Conservation (phyloP, 2,797 vertebrate species). For the Rhyacichthys aspro region DNA sequence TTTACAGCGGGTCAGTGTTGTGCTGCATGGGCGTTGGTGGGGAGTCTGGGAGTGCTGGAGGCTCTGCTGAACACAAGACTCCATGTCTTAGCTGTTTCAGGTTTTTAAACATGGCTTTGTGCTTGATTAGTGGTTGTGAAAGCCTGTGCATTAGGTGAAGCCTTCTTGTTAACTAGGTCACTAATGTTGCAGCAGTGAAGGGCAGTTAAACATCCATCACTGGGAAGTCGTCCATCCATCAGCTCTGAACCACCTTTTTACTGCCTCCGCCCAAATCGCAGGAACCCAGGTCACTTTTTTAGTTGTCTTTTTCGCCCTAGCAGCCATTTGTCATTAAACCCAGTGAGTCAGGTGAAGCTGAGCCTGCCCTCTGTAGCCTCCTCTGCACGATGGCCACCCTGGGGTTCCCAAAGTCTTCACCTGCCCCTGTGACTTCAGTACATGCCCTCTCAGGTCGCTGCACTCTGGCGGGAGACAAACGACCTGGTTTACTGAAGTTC, state of each 20-base stretch:
- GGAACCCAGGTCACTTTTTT: slow-evolving; percentile 41
- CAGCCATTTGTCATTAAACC: slow-evolving; percentile 64
- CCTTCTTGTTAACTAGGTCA: slow-evolving; percentile 70
- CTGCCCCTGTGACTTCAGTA: slow-evolving; percentile 30
- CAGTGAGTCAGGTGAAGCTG: slow-evolving; percentile 31
- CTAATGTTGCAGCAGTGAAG: slow-evolving; percentile 42
- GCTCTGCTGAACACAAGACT: slow-evolving; percentile 33
- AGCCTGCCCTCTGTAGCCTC: slow-evolving; percentile 25
- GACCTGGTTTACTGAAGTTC: slow-evolving; percentile 50
- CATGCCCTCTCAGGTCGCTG: slow-evolving; percentile 24
- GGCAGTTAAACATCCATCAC: slow-evolving; percentile 73
- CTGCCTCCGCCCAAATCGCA: slow-evolving; percentile 52
- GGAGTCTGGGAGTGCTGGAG: slow-evolving; percentile 34
- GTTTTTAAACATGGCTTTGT: neutral
- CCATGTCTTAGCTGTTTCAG: neutral
- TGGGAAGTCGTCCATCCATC: slow-evolving; percentile 68
- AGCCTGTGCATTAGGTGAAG: slow-evolving; percentile 33
- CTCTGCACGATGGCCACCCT: slow-evolving; percentile 25
- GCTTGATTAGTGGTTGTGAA: slow-evolving; percentile 12
- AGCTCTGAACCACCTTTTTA: slow-evolving; percentile 31
- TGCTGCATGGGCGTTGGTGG: slow-evolving; percentile 42
- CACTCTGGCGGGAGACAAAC: slow-evolving; percentile 35
- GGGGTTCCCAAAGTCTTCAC: slow-evolving; percentile 16
- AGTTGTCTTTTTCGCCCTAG: slow-evolving; percentile 49
- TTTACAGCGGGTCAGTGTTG: slow-evolving; percentile 74